Conservation (phyloP, 1,140 invertebrate genomes). For the Drosophila santomea region DNA sequence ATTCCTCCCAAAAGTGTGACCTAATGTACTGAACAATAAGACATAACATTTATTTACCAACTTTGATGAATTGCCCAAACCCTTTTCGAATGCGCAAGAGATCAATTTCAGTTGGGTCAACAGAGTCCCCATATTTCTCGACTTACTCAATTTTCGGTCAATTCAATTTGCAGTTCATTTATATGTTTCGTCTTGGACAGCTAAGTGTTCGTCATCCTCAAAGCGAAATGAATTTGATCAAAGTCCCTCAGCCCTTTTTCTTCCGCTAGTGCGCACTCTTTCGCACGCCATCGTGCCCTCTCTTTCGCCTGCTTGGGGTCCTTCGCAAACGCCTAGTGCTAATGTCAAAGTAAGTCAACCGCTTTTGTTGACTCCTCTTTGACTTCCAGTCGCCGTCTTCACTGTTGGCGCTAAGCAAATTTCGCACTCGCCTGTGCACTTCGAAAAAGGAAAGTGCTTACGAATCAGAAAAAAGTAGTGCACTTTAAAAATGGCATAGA, state of each 20-base stretch:
- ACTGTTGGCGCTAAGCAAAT: constrained; percentile 56
- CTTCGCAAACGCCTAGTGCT: neutral
- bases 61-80: constrained; percentile 13
- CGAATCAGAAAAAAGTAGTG: neutral
- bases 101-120: constrained; percentile 7
- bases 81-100: neutral
- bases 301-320: neutral
- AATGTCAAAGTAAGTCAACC: constrained; percentile 38
- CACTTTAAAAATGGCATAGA: neutral
- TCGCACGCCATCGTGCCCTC: neutral
- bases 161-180: constrained; percentile 68
- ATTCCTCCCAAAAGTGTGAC: too few relatives aligned
- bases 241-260: neutral
- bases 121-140: neutral
- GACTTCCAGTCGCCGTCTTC: constrained; percentile 22
- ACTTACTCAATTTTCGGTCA: constrained; percentile 34
- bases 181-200: constrained; percentile 38
- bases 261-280: neutral
- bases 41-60: neutral
- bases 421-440: constrained; percentile 40
- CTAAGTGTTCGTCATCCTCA: neutral
- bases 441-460: neutral
- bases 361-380: constrained; percentile 32
- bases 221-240: constrained; percentile 15
- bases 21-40: neutral